A percentile compares a stretch with the other conserved stretches of the same genome.
These are phyloP conservation scores for Xylota sylvarum DNA, from an alignment of 2,888 invertebrate genomes.

Conservation along the genomic window DNA sequence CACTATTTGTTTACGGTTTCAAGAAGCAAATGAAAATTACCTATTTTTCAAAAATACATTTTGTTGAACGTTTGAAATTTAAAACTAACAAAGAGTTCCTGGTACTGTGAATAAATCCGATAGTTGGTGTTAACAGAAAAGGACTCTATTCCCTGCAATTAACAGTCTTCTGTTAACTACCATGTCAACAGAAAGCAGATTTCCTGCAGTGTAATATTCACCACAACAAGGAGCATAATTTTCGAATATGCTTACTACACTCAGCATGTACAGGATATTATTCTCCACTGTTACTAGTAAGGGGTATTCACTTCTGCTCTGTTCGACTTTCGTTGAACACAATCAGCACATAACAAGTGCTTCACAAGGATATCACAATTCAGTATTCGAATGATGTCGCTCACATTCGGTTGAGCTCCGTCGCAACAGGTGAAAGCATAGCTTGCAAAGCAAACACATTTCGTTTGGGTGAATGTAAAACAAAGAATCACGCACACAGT, in stretches of 20 bases:
- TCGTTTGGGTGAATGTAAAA: constrained; percentile 9
- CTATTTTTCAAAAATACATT: no score
- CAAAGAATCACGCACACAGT: constrained; percentile 64
- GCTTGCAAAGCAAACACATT: constrained; percentile 3
- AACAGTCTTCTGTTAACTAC: background rate
- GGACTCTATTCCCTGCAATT: background rate
- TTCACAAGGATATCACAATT: background rate
- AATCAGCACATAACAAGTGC: background rate
- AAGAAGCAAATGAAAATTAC: no score
- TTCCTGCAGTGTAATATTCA: background rate
- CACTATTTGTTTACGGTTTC: no score
- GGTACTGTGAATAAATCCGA: no score
- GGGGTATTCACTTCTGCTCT: constrained; percentile 21
- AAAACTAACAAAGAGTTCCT: no score
- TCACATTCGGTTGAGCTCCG: constrained; percentile 8
- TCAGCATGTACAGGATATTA: background rate
- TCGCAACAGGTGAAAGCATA: constrained; percentile 26
- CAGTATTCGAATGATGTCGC: constrained; percentile 51
- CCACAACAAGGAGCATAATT: background rate
- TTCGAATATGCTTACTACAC: constrained; percentile 23
- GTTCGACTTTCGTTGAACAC: background rate
- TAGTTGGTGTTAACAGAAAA: no score
- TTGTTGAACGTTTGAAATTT: no score
- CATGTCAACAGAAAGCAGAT: background rate
- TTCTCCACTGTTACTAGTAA: constrained; percentile 1